Conservation (phyloP, 2,888 invertebrate species). For the Drosophila phalerata region DNA sequence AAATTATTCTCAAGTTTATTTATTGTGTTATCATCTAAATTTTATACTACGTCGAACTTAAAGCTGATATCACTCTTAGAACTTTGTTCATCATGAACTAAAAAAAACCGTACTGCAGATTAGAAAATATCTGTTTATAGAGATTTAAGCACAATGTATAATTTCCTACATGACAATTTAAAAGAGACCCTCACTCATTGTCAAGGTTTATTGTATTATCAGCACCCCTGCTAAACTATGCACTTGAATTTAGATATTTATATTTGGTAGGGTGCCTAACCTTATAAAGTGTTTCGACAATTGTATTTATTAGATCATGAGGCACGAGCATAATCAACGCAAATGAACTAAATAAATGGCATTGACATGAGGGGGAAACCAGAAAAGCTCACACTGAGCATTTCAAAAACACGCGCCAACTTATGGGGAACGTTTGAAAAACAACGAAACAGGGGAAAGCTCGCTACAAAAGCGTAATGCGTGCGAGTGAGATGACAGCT, state of each 20-base stretch:
- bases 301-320: constrained; percentile 37
- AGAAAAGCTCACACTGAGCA: constrained; percentile 28
- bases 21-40: not conserved
- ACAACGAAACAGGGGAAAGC: constrained; percentile 21
- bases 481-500: constrained; percentile 32
- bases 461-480: not conserved
- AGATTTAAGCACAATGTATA: constrained; percentile 7
- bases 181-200: constrained; percentile 20
- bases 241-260: constrained; percentile 15
- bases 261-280: constrained; percentile 13
- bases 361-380: constrained; percentile 18
- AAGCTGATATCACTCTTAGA: not conserved
- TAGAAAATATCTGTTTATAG: constrained; percentile 1
- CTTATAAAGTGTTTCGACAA: constrained; percentile 17
- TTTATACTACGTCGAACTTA: not conserved
- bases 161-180: not conserved
- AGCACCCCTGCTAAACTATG: constrained; percentile 6
- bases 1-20: constrained; percentile 11
- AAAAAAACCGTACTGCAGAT: not conserved
- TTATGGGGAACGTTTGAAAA: constrained; percentile 11
- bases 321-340: constrained; percentile 27
- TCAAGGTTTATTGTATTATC: constrained; percentile 23
- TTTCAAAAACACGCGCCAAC: constrained; percentile 40
- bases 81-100: not conserved
- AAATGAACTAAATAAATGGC: constrained; percentile 29